Base-by-base conservation (phyloP, 1,140 invertebrate genomes). In the Heliconius melpomene region DNA sequence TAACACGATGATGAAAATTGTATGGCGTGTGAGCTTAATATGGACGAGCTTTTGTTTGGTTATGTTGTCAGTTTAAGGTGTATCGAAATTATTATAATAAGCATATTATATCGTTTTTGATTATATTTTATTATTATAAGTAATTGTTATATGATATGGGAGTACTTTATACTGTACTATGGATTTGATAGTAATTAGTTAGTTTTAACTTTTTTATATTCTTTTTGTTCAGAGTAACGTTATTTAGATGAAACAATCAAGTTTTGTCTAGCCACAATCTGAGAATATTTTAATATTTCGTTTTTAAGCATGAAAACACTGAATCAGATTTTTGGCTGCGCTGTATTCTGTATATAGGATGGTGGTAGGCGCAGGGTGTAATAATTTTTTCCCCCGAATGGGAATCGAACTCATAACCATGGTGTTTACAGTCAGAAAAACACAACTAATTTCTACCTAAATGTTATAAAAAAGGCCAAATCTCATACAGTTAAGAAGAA, bases 1-100 rank as follows among this genome's bases (percentile, higher is more conserved):
- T 66, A 29, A 66, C 23, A 16, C 60, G 23, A 66, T 66, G 29
- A 66, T 66, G 60, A 66, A 66, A 66, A 66, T 66, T 66, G 60
- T 29, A 29, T 66, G 16, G 23, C 11, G 60, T 66, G 16, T 66
- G n/a, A 2, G 23, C 26, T 26, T 66, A 66, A 66, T 29, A 66
- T 66, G 26, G 60, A 57, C 54, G 8, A 66, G 20, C 23, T 66
- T 26, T 26, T 66, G 60, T 66, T 66, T 66, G 60, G 60, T 66
- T 66, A 60, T 66, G 26, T 29, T 29, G 23, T 66, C 60, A 66
- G 26, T 29, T 29, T 66, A 7, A 18, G 11, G 11, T 66, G 60
- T 66, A 16, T 66, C 23, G 13, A 66, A 66, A 66, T 66, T 26
- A 29, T 32, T 32, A 32, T 32, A 32, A 32, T 26, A 29, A 66